A percentile compares a stretch with the other conserved stretches of the same genome.
phyloP scores from a whole-genome alignment of 1,140 invertebrate species.

The Hyphantria cunea region DNA sequence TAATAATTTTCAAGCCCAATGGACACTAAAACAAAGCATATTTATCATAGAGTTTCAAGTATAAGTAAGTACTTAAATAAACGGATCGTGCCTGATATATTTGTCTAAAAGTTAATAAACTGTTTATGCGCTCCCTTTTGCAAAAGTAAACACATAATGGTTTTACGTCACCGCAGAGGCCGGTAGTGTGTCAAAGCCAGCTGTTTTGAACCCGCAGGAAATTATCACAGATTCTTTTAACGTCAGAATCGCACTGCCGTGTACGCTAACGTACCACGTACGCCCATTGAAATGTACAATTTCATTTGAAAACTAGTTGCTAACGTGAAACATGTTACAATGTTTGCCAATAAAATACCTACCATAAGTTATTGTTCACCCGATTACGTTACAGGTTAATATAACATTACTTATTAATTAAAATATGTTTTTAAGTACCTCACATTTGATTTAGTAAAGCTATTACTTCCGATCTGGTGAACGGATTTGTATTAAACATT shows the following conservation, averaged over 20 bases:
- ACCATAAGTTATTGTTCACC: constrained; percentile 11
- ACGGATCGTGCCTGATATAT: neutral
- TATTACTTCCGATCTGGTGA: constrained; percentile 8
- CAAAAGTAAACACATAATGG: constrained; percentile 15
- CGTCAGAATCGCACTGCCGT: constrained; percentile 1
- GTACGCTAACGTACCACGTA: neutral
- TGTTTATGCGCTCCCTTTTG: neutral
- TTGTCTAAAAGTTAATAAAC: neutral
- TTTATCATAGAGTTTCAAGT: too few relatives aligned
- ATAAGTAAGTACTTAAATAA: neutral
- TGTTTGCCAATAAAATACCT: constrained; percentile 10
- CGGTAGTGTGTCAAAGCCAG: constrained; percentile 22
- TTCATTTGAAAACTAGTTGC: constrained; percentile 8
- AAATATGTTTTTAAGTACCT: constrained; percentile 6
- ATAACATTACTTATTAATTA: constrained; percentile 18
- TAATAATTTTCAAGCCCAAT: too few relatives aligned
- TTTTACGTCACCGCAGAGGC: constrained; percentile 20
- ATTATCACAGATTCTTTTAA: constrained; percentile 32
- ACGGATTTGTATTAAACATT: too few relatives aligned
- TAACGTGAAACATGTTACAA: constrained; percentile 12
- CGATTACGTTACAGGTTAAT: constrained; percentile 6
- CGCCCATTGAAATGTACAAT: neutral
- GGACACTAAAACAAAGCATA: too few relatives aligned
- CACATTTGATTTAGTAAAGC: constrained; percentile 10
- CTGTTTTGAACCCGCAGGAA: constrained; percentile 25